A percentile compares a stretch with the other conserved stretches of the same genome.
phyloP scores from a whole-genome alignment of 30 jellyfish, hydroid and myxozoan genomes.

The Calvadosia cruxmelitensis region DNA sequence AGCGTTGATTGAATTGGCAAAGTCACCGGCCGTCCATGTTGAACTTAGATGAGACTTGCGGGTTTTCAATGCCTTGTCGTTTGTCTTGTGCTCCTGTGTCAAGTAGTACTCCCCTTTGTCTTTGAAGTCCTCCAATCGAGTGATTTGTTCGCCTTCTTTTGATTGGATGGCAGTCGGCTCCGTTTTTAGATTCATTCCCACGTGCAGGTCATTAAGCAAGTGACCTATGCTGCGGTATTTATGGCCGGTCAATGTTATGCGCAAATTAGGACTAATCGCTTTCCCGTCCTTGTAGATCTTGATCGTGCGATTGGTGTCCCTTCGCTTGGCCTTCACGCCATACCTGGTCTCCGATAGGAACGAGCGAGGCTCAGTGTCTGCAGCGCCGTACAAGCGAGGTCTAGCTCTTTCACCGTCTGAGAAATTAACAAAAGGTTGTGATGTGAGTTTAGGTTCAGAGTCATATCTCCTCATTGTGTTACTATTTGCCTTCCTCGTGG shows the following conservation, averaged over 20 bases:
- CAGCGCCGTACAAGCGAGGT: neutral
- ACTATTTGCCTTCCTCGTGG: neutral
- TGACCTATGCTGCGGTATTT: neutral
- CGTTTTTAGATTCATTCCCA: neutral
- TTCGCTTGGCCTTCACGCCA: neutral
- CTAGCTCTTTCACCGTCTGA: neutral
- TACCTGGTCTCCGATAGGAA: neutral
- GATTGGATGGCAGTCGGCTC: neutral
- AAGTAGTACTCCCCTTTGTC: neutral
- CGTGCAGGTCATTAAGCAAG: neutral
- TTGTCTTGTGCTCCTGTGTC: neutral
- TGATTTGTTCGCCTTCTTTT: neutral
- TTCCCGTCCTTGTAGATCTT: neutral
- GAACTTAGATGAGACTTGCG: neutral
- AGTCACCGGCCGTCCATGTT: neutral
- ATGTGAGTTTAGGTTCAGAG: neutral
- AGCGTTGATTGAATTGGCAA: neutral
- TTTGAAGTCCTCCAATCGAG: neutral
- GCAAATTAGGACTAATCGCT: neutral
- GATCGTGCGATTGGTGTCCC: neutral
- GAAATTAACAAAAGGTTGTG: neutral
- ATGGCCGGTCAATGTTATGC: neutral
- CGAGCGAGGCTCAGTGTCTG: no score
- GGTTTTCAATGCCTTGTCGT: neutral
- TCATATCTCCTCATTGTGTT: neutral